Conservation (phyloP, 2,113 vertebrate species). For the Tricholaema leucomelas region DNA sequence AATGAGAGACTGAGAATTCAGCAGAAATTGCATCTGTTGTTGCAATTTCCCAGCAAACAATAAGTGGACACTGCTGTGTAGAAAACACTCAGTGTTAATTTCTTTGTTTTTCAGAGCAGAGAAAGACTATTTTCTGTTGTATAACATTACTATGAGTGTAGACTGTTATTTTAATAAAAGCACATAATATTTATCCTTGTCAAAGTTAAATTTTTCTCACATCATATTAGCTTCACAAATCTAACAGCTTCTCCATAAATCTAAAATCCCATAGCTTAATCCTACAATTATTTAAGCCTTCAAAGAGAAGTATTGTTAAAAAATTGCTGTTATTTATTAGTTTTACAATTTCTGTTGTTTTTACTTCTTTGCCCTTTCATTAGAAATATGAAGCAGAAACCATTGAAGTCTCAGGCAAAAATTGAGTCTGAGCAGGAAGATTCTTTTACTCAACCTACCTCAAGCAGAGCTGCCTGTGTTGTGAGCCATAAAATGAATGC, state of each 20-base stretch:
- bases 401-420: constrained; percentile 85
- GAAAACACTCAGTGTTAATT: not conserved
- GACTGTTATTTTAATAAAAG: not conserved
- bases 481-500: constrained; percentile 32
- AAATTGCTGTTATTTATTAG: not conserved
- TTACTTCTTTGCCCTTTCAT: constrained; percentile 46
- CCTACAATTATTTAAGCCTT: not conserved
- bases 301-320: not conserved
- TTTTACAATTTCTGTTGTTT: not conserved
- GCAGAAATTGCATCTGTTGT: not conserved
- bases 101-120: not conserved
- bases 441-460: constrained; percentile 85
- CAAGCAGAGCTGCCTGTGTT: constrained; percentile 76
- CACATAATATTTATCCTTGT: not conserved
- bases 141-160: not conserved
- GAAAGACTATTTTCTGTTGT: not conserved
- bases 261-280: not conserved
- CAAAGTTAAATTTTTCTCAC: not conserved
- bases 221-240: not conserved
- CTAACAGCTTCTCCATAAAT: not conserved
- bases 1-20: not conserved
- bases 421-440: constrained; percentile 70
- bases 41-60: not conserved
- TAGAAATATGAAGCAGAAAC: constrained; percentile 78
- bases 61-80: not conserved